Evolutionary conservation across 2,797 vertebrate species (phyloP).

Genomic region (Sebastes steindachneri): DNA sequence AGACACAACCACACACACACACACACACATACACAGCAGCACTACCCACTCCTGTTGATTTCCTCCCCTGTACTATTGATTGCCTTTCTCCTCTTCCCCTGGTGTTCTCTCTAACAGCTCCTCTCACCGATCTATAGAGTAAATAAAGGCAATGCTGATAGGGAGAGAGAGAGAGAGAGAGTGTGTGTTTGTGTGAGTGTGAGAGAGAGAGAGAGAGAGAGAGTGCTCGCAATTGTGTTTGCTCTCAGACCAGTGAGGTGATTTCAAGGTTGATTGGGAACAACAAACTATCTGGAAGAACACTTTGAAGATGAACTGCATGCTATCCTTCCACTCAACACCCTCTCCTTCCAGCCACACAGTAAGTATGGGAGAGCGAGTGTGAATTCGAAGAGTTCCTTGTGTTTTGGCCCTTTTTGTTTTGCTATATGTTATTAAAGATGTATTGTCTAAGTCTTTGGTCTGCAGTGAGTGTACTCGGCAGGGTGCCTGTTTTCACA

Average conservation of each 20-base stretch:
- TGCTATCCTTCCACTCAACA: constrained; percentile 36
- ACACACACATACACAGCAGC: constrained; percentile 15
- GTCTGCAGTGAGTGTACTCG: neutral
- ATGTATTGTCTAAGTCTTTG: constrained; percentile 31
- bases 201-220: neutral
- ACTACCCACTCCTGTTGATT: constrained; percentile 65
- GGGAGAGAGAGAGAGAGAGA: neutral
- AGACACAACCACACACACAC: constrained; percentile 9
- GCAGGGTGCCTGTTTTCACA: constrained; percentile 11
- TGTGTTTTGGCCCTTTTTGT: neutral
- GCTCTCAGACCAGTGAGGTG: constrained; percentile 69
- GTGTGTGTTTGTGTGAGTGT: neutral
- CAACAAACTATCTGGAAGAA: constrained; percentile 74
- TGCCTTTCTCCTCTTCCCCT: constrained; percentile 76
- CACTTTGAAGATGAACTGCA: constrained; percentile 61
- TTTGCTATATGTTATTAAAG: constrained; percentile 25
- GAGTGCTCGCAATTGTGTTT: constrained; percentile 50
- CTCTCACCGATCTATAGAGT: constrained; percentile 77
- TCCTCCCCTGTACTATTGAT: constrained; percentile 77
- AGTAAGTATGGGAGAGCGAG: constrained; percentile 2
- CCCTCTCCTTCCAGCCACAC: constrained; percentile 17
- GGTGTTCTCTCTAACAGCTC: constrained; percentile 78
- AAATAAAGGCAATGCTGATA: constrained; percentile 75
- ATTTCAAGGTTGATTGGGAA: constrained; percentile 85
- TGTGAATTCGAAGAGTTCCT: neutral